phyloP scores from a whole-genome alignment of 2,113 vertebrate genomes.

The Carlito syrichta region DNA sequence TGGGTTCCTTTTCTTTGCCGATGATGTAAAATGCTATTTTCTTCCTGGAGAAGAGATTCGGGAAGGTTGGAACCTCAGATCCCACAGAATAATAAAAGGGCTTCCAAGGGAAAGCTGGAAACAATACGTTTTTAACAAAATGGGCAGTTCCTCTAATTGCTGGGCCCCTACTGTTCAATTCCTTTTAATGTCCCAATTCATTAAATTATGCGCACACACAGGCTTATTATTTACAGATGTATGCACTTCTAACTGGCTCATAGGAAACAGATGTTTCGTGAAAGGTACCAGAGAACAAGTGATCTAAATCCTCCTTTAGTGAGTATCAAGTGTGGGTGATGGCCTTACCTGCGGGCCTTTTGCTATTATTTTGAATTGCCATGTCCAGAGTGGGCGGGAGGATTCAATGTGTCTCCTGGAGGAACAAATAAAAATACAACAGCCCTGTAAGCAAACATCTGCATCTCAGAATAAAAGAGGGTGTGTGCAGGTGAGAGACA shows the following conservation, averaged over 20 bases:
- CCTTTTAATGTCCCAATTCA: slow-evolving; percentile 84
- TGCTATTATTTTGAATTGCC: slow-evolving; percentile 41
- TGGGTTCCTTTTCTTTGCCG: neutral
- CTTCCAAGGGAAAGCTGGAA: slow-evolving; percentile 79
- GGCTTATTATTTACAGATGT: slow-evolving; percentile 86
- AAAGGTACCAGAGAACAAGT: slow-evolving; percentile 72
- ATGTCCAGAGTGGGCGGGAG: slow-evolving; percentile 44
- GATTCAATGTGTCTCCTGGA: slow-evolving; percentile 35
- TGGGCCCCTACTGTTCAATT: slow-evolving; percentile 82
- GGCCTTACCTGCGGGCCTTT: slow-evolving; percentile 72
- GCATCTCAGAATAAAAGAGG: slow-evolving; percentile 1
- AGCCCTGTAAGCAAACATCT: slow-evolving; percentile 2
- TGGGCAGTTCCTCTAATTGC: slow-evolving; percentile 81
- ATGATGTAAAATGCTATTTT: neutral
- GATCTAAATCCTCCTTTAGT: slow-evolving; percentile 43
- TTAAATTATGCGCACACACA: slow-evolving; percentile 80
- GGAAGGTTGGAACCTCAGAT: slow-evolving; percentile 27
- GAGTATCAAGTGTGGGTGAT: slow-evolving; percentile 72
- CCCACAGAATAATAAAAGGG: slow-evolving; percentile 51
- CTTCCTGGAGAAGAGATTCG: neutral
- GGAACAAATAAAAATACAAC: slow-evolving; percentile 49
- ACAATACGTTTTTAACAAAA: slow-evolving; percentile 84
- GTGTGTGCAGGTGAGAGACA: neutral
- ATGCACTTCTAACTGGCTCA: slow-evolving; percentile 78
- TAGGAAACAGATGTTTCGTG: slow-evolving; percentile 78